These are phyloP conservation scores for Scolopax rusticola DNA, from an alignment of 2,797 vertebrate genomes.

Conservation along the genomic window DNA sequence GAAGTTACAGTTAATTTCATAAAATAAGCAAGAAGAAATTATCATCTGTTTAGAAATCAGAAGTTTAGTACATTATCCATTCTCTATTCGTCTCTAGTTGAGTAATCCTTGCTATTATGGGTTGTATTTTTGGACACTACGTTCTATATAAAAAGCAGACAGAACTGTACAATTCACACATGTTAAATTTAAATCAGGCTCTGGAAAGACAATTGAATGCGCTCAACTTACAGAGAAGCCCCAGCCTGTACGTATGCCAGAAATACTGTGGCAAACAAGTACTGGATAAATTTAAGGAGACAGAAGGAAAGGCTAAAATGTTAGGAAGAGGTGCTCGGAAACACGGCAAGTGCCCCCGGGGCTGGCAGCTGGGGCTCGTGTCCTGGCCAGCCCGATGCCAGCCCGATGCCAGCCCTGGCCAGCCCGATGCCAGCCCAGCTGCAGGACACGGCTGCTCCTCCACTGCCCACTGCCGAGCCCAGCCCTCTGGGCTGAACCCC, in stretches of 20 bases:
- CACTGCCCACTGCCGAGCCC: fast-evolving
- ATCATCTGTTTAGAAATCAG: neutral
- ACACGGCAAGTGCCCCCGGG: neutral
- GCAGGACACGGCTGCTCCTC: neutral
- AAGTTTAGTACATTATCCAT: neutral
- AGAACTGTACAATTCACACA: neutral
- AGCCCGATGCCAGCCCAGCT: neutral
- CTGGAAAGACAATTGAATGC: neutral
- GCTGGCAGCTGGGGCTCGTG: fast-evolving
- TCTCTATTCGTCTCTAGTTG: neutral
- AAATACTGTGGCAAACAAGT: neutral
- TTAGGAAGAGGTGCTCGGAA: neutral
- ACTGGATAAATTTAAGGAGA: neutral
- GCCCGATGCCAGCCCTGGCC: neutral
- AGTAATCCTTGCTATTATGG: neutral
- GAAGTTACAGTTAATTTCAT: neutral
- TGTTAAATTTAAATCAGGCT: neutral
- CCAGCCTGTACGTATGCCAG: neutral
- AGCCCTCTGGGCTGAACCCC: no score
- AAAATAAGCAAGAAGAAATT: neutral
- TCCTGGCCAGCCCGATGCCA: neutral
- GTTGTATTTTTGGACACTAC: neutral
- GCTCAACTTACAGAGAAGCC: neutral
- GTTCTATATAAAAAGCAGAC: neutral
- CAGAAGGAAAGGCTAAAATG: neutral